Percentiles rank a stretch among this genome's conserved stretches.
Evolutionary conservation across 2,888 invertebrate species (phyloP).

Genomic region (Enchytraeus crypticus): DNA sequence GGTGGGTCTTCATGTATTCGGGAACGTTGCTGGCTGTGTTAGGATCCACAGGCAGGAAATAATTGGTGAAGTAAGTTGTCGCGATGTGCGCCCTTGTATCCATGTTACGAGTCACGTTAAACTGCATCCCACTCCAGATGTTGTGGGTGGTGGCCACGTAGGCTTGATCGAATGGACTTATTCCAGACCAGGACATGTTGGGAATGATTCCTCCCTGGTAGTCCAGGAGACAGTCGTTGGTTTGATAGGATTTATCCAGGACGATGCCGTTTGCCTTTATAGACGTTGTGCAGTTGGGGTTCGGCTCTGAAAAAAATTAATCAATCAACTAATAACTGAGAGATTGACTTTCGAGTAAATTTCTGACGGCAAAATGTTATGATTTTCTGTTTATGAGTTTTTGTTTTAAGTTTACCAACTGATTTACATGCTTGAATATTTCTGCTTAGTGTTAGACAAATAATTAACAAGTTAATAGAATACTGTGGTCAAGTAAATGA

Average conservation of each 20-base stretch:
- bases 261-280: neutral
- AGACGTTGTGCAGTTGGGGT: slow-evolving; percentile 1
- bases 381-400: too few relatives aligned
- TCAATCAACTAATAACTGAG: too few relatives aligned
- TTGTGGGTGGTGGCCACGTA: neutral
- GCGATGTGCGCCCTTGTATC: neutral
- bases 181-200: neutral
- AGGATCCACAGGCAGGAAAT: neutral
- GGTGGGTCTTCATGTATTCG: neutral
- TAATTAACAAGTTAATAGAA: too few relatives aligned
- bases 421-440: too few relatives aligned
- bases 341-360: too few relatives aligned
- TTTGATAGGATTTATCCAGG: neutral
- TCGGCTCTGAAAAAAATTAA: neutral
- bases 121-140: neutral
- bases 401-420: too few relatives aligned
- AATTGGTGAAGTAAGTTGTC: neutral
- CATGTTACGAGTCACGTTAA: neutral
- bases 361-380: too few relatives aligned
- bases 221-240: neutral
- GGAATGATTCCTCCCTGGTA: slow-evolving; percentile 1
- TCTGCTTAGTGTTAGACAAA: too few relatives aligned
- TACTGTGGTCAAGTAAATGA: too few relatives aligned
- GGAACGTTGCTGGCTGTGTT: neutral
- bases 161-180: neutral